Evolutionary conservation across 2,797 vertebrate species (phyloP), one percentile per base, ranked within the genome.

Genomic region (Melanotaenia pygmaea): DNA sequence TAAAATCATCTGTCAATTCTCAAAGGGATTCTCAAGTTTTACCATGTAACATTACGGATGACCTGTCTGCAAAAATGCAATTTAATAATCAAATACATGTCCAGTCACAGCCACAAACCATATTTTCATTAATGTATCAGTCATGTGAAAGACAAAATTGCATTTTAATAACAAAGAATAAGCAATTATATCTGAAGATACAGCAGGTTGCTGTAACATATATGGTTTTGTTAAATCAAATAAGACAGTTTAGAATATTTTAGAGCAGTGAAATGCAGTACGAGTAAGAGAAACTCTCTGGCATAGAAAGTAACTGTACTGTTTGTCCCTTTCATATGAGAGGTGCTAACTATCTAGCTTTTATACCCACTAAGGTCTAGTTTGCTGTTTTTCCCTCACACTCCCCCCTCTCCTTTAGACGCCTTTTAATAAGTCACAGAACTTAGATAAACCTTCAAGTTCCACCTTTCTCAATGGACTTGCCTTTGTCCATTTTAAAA

Each of bases 401-500:
- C 34, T 22, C 13, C 24, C 10, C 40, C 12, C 22, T 24, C 8
- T 40, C 38, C 32, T 34, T 54, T 1, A 34, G 28, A 38, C 4
- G 5, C 14, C 62, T 13, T 67, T 73, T n/a, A 28, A 57, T 64
- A 63, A 70, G 38, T 5, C 12, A 5, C 10, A 58, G 51, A 51
- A 72, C 32, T 45, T 28, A 67, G 34, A 47, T 51, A 4, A 50
- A 24, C 59, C 32, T 35, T 67, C 8, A 47, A 26, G 4, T 32
- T 14, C 28, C 45, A 74, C 16, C 30, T 76, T 9, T 67, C 47
- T 50, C 10, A 67, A 59, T 54, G 38, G 67, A 10, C 12, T 43
- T 43, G 18, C 22, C 35, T 64, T 65, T 65, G 34, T 62, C 62
- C 72, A 9, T 28, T 64, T 64, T 63, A n/a, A 8, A 68, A 10